Evolutionary conservation across 2,888 invertebrate species (phyloP).

Genomic region (Tenthredo distinguenda): DNA sequence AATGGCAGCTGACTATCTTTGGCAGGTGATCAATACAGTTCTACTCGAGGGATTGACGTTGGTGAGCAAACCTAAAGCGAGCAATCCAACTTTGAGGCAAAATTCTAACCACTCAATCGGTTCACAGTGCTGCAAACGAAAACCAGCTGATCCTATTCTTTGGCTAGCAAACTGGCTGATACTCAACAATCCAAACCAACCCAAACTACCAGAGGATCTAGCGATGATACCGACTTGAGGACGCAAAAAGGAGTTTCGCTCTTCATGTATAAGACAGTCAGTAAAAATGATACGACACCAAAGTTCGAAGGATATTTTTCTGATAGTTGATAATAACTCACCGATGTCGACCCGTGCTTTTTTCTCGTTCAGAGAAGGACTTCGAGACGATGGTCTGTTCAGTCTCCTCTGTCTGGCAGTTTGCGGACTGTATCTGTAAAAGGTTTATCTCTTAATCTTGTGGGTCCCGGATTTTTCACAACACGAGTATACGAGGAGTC

Average conservation of each 20-base stretch:
- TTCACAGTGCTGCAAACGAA: conserved; percentile 83
- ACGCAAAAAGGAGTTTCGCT: not conserved
- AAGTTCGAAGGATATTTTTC: not conserved
- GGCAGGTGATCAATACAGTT: conserved; percentile 83
- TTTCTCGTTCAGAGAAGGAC: not conserved
- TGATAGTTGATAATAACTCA: conserved; percentile 6
- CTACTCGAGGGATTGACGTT: conserved; percentile 81
- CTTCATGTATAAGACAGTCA: not conserved
- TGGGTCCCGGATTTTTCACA: not conserved
- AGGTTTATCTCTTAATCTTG: not conserved
- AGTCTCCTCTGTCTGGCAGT: conserved; percentile 59
- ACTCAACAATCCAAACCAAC: conserved; percentile 88
- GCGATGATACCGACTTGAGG: conserved; percentile 40
- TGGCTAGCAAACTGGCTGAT: conserved; percentile 90
- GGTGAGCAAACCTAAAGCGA: conserved; percentile 62
- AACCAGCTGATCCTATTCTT: conserved; percentile 87
- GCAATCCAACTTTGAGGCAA: not conserved
- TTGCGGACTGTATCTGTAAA: conserved; percentile 63
- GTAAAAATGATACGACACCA: not conserved
- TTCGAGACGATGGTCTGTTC: conserved; percentile 58
- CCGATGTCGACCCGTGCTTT: conserved; percentile 5
- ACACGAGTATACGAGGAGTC: not conserved
- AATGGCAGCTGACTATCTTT: conserved; percentile 85
- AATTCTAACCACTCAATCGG: not conserved
- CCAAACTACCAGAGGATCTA: conserved; percentile 72